Evolutionary conservation across 2,113 vertebrate genomes (phyloP), one percentile per base, ranked within the genome.

Genomic region (Cyanoderma ruficeps): DNA sequence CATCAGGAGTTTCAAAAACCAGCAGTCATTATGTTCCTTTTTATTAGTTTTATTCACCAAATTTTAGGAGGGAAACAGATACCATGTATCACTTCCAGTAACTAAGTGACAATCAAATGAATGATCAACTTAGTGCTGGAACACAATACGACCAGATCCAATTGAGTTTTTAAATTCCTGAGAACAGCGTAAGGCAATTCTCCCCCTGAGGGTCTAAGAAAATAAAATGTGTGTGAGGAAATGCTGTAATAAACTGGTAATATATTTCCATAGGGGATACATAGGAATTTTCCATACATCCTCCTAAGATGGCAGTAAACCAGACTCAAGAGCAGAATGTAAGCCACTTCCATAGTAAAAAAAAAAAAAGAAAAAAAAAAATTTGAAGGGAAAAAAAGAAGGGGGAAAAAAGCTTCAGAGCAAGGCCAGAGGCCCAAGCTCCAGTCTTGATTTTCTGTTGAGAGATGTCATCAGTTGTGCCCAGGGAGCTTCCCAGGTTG

Each of bases 221-320:
- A 97, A 96, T 95, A 88, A 83, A 90, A 86, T 24, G 79, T 82
- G 41, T 93, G 76, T 89, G 72, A 94, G 87, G 92, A 96, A 96
- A 96, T 92, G 75, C 86, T 96, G 64, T 83, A 96, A 88, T 94
- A 96, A 94, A 94, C 75, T 92, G 44, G 74, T 60, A 91, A 88
- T 96, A 91, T 71, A 86, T 95, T 96, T 95, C 93, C 94, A 72
- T 76, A 71, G 94, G 74, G 93, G 61, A 84, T 85, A 90, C n/a
- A 60, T 17, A 79, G 68, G 89, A 92, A 95, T 96, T 91, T 95
- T 94, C 81, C 87, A 89, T 83, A 92, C 84, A 92, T 89, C 83
- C 91, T 91, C 49, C 64, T 87, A 92, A 11, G 31, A 87, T 78
- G 67, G 92, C 68, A 91, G 56, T 76, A 94, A 96, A 96, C 49